phyloP scores from a whole-genome alignment of 2,113 vertebrate genomes.

The Zosterops borbonicus region DNA sequence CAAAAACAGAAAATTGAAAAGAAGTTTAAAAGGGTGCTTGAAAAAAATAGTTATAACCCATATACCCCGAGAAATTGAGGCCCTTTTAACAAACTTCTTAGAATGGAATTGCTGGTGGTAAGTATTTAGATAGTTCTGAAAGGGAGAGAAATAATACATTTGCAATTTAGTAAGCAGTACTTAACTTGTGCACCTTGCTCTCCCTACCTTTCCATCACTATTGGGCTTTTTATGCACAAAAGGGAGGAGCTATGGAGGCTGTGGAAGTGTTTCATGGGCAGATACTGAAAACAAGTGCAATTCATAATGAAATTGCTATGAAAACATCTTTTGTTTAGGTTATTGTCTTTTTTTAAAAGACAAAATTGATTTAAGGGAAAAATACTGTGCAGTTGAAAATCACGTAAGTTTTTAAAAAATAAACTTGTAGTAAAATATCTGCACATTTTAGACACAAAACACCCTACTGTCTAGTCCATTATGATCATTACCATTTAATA shows the following conservation, averaged over 20 bases:
- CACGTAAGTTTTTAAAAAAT: background rate
- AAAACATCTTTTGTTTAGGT: background rate
- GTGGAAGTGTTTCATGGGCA: background rate
- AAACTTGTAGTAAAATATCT: background rate
- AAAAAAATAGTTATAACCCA: background rate
- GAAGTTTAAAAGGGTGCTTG: slow-evolving; percentile 63
- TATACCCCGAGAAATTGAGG: background rate
- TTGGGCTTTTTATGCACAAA: background rate
- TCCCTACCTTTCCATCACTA: background rate
- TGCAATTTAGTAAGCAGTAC: background rate
- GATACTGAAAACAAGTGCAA: background rate
- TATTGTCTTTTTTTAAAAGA: background rate
- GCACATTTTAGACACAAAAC: background rate
- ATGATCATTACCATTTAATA: slow-evolving; percentile 21
- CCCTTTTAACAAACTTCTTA: slow-evolving; percentile 13
- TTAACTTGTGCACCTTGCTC: background rate
- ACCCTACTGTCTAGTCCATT: background rate
- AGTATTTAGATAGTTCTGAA: background rate
- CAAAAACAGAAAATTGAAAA: slow-evolving; percentile 79
- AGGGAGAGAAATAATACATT: background rate
- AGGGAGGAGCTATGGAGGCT: background rate
- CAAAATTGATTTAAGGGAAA: background rate
- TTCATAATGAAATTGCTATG: background rate
- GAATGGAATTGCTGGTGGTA: slow-evolving; percentile 20
- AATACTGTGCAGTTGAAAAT: background rate